These are phyloP conservation scores for Pogonophryne albipinna DNA, from an alignment of 2,797 vertebrate genomes.

Conservation along the genomic window DNA sequence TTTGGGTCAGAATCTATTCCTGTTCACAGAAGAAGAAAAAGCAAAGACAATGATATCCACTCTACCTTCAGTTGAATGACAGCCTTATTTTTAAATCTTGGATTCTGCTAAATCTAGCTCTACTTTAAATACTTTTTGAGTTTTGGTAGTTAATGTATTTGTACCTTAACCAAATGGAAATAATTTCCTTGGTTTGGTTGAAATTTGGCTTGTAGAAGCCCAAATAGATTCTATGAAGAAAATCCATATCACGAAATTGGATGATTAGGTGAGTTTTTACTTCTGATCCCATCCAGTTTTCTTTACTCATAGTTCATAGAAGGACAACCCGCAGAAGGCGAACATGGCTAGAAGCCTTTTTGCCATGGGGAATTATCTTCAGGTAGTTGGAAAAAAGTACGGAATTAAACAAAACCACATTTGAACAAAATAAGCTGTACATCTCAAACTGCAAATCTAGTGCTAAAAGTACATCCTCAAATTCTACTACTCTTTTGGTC, in stretches of 20 bases:
- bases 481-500: background rate
- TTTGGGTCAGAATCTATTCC: slow-evolving; percentile 72
- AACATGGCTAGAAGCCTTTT: slow-evolving; percentile 42
- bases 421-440: slow-evolving; percentile 6
- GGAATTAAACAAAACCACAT: slow-evolving; percentile 9
- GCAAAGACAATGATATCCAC: background rate
- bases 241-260: no score
- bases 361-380: slow-evolving; percentile 59
- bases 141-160: no score
- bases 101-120: no score
- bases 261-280: no score
- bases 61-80: background rate
- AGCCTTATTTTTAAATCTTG: background rate
- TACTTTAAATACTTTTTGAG: no score
- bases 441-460: slow-evolving; percentile 17
- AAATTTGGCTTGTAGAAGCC: no score
- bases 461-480: background rate
- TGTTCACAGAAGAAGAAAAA: slow-evolving; percentile 37
- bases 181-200: no score
- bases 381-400: slow-evolving; percentile 54
- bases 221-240: no score
- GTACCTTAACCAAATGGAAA: no score
- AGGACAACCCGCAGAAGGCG: background rate
- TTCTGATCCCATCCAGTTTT: no score
- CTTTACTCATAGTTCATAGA: background rate